These are phyloP conservation scores for Halcyon malimbica DNA, from an alignment of 2,113 vertebrate genomes.

Conservation along the genomic window DNA sequence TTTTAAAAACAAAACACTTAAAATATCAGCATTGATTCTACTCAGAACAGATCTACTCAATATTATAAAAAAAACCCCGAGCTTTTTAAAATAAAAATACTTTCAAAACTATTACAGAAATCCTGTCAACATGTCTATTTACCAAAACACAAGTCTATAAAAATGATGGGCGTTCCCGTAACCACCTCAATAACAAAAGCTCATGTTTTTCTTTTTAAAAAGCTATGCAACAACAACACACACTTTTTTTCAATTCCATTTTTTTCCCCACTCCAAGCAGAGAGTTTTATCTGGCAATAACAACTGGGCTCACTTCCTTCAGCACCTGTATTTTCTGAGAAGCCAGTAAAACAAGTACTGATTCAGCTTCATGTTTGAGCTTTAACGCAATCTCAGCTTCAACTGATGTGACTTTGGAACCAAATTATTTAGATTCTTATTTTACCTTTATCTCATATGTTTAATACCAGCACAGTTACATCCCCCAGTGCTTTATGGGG, in stretches of 20 bases:
- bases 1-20: neutral
- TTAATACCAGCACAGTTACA: neutral
- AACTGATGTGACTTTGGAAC: neutral
- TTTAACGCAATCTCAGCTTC: neutral
- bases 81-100: neutral
- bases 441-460: neutral
- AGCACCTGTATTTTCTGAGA: constrained; percentile 42
- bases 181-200: neutral
- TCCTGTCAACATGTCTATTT: neutral
- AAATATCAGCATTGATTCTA: neutral
- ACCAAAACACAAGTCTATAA: neutral
- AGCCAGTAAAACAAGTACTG: neutral
- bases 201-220: neutral
- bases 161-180: neutral
- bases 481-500: neutral
- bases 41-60: neutral
- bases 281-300: neutral
- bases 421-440: neutral
- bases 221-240: neutral
- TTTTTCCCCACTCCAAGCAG: neutral
- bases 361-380: neutral
- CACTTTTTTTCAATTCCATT: neutral
- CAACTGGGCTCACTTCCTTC: neutral
- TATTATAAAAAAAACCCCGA: neutral
- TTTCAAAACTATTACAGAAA: constrained; percentile 10